Base-by-base conservation (phyloP, 2,888 invertebrate species). In the Laspeyria flexula region DNA sequence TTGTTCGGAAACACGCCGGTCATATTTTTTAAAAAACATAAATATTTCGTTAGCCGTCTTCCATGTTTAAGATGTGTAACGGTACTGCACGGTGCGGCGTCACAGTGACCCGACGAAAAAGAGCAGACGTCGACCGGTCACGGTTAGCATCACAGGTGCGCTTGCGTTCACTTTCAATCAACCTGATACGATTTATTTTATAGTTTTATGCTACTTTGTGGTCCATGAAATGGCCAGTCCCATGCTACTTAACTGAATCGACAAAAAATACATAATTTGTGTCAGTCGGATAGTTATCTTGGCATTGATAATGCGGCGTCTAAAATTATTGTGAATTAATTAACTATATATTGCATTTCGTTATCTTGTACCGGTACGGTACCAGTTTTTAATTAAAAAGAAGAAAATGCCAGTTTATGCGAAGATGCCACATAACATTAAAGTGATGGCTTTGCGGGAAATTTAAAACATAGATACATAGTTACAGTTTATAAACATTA, bases 81-180 rank as follows among this genome's bases (percentile, higher is more conserved):
- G 87, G 89, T 81, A 80, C 68, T 66, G 55, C 56, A 65, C 70
- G 71, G 61, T 83, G 86, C 70, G 71, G 61, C 84, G 86, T 81
- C 82, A 83, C 81, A 77, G 86, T 86, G 86, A 87, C 85, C 86
- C 71, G 83, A 72, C 78, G 77, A 83, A 81, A 80, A 85, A 79
- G 76, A 77, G 75, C 76, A 73, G 78, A 75, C 65, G 64, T 50
- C 71, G 75, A 77, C 81, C 81, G 88, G 88, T 85, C 89, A 86
- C 81, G 83, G 70, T 60, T 65, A 49, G 53, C 70, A 80, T 78
- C 82, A 82, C 89, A 90, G 88, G 90, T 88, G 90, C 86, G 81
- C 75, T 75, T 71, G 72, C 87, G 75, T 88, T 90, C 90, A 90
- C 90, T 90, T 90, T 90, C 90, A 71, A 83, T 82, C 69, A 71